Evolutionary conservation across 92 coral and sea anemone species (phyloP), one percentile per base, ranked within the genome.

Genomic region (Montipora capitata): DNA sequence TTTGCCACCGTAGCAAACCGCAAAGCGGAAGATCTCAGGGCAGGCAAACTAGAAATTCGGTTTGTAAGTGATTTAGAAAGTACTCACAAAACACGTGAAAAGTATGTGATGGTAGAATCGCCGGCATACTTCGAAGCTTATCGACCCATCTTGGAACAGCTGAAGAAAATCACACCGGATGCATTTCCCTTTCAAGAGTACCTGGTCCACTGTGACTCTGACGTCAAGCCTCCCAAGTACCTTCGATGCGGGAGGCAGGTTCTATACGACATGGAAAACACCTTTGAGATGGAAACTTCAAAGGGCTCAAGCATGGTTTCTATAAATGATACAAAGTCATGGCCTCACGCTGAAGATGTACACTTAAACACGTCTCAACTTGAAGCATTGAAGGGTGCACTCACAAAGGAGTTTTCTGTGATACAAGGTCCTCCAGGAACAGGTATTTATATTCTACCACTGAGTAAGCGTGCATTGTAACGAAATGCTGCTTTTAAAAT

Each of bases 371-470:
- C 68, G 3, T 96, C 99, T 16, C 99, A 96, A 66, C 83, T 92
- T 68, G 85, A 93, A 72, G 94, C 99, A 11, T 76, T 94, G 17
- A 82, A 93, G 63, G 86, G 92, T 48, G 99, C 99, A 14, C 87
- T 96, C 64, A 94, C 99, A 15, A 93, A 94, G 71, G 99, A 96
- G 78, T 96, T 96, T 68, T 93, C 91, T 20, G 94, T 96, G 43
- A 96, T 96, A 40, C 99, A 96, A 83, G 99, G 99, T 38, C 99
- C 99, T 40, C 99, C 99, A 3, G 99, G 99, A 27, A 96, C 99
- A 65, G 98, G 98, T 81, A 82, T 58, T 12, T 3, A 14, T 58
- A n/a, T 12, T 58, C 15, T 12, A n/a, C 3, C 17, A 2, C 64
- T 58, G 16, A 5, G 2, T 58, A 5, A 5, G 35, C 15, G 16